phyloP scores from a whole-genome alignment of 2,797 vertebrate genomes.

The Selene dorsalis region DNA sequence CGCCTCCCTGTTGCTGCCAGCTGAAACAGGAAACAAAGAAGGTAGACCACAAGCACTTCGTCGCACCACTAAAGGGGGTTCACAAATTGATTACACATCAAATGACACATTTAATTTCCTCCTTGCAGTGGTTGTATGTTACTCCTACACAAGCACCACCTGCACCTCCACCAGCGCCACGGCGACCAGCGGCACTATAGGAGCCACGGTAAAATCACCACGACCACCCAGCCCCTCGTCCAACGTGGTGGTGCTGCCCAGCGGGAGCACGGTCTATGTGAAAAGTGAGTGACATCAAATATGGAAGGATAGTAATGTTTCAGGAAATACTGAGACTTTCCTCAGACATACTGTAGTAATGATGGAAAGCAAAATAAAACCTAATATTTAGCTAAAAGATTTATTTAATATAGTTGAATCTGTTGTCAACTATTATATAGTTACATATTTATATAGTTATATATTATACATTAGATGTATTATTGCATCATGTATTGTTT shows the following conservation, averaged over 20 bases:
- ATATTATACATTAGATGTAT: no score
- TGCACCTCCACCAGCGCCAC: constrained; percentile 92
- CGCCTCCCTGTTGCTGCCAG: constrained; percentile 90
- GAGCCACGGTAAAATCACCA: constrained; percentile 91
- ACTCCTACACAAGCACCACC: constrained; percentile 97
- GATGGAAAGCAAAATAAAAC: background rate
- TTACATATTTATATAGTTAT: no score
- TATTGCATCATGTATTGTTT: no score
- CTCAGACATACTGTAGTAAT: background rate
- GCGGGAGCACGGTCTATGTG: constrained; percentile 96
- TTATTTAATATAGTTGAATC: background rate
- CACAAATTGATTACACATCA: rapidly evolving
- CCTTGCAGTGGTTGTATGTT: constrained; percentile 94
- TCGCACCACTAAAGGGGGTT: rapidly evolving
- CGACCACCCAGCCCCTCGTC: constrained; percentile 95
- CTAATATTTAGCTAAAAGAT: background rate
- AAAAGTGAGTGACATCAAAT: constrained; percentile 89
- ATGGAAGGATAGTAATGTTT: background rate
- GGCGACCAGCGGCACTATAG: constrained; percentile 88
- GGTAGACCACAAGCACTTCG: constrained; percentile 77
- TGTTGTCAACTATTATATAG: background rate
- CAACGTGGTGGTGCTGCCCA: constrained; percentile 96
- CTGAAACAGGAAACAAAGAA: constrained; percentile 98
- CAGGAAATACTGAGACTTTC: no score
- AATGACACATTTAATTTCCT: constrained; percentile 61